Conservation (phyloP, 2,113 vertebrate genomes). For the Pteropus alecto region DNA sequence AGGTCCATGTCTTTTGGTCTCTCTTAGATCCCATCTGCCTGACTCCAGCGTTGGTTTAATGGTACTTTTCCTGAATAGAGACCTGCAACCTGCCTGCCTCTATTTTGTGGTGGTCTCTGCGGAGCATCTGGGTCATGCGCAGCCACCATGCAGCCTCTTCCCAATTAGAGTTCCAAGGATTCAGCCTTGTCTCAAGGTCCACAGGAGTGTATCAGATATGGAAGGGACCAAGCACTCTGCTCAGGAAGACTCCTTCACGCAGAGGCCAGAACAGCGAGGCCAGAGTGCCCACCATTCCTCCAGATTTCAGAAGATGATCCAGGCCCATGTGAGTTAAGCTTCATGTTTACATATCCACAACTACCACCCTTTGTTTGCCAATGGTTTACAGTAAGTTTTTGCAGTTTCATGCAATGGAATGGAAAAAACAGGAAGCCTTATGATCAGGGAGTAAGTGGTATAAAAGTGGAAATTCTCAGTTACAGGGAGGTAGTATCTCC, state of each 20-base stretch:
- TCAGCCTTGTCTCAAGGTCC: background rate
- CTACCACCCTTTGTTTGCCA: background rate
- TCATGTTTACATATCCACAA: background rate
- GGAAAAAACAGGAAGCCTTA: background rate
- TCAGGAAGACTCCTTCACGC: background rate
- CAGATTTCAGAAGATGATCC: background rate
- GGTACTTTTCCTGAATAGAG: background rate
- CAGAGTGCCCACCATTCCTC: background rate
- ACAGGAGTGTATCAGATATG: background rate
- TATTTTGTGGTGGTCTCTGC: background rate
- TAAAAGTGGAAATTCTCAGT: no score
- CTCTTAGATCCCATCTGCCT: background rate
- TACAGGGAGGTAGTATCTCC: no score
- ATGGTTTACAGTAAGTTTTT: background rate
- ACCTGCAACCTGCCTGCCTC: no score
- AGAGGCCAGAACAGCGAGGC: background rate
- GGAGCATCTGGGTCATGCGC: background rate
- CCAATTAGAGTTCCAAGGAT: background rate
- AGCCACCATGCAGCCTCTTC: background rate
- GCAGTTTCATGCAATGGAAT: background rate
- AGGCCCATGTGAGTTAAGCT: background rate
- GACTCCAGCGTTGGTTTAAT: background rate
- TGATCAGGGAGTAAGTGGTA: background rate
- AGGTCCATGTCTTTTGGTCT: background rate
- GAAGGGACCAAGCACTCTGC: background rate